Evolutionary conservation across 2,797 vertebrate genomes (phyloP).

Genomic region (Rhinella marina): DNA sequence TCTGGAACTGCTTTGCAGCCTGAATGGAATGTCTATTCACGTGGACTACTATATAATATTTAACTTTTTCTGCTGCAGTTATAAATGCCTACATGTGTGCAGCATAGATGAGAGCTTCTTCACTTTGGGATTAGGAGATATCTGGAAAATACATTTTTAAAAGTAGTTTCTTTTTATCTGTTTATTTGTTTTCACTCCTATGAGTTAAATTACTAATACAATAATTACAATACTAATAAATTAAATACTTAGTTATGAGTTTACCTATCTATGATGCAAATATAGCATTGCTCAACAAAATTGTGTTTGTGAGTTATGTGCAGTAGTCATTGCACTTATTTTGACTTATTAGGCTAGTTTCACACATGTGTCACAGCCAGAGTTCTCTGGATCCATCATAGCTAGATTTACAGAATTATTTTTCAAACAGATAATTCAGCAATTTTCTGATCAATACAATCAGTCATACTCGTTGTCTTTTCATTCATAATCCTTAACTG

Average conservation of each 20-base stretch:
- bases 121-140: not conserved
- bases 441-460: constrained; percentile 15
- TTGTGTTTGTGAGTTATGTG: not conserved
- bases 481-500: too few species aligned
- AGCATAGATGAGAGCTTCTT: not conserved
- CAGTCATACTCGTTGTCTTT: not conserved
- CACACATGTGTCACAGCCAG: too few species aligned
- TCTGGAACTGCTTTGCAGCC: constrained; percentile 7
- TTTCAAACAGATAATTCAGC: not conserved
- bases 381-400: too few species aligned
- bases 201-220: too few species aligned
- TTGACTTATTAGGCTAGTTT: too few species aligned
- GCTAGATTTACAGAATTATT: too few species aligned
- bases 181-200: too few species aligned
- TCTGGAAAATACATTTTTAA: not conserved
- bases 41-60: constrained; percentile 28
- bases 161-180: not conserved
- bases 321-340: not conserved
- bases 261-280: too few species aligned
- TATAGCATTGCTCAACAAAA: not conserved
- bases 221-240: too few species aligned
- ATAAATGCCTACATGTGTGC: constrained; percentile 5
- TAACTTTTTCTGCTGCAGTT: constrained; percentile 16
- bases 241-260: too few species aligned
- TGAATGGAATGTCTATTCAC: constrained; percentile 42